These are phyloP conservation scores for Tinea semifulvella DNA, from an alignment of 2,888 invertebrate species.

Conservation along the genomic window DNA sequence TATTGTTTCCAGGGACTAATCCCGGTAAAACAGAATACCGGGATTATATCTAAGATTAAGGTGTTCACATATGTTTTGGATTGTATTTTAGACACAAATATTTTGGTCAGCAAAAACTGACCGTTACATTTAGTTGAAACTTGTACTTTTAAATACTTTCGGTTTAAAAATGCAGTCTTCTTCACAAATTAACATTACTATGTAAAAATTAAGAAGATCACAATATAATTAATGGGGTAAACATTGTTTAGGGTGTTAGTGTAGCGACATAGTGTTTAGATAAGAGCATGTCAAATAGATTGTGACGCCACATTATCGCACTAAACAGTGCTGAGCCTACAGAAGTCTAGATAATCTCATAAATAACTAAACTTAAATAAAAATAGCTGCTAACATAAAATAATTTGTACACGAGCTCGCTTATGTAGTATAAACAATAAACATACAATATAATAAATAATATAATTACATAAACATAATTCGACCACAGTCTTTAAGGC, in stretches of 20 bases:
- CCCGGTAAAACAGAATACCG: no score
- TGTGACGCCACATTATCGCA: no score
- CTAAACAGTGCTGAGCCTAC: no score
- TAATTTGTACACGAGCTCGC: constrained; percentile 61
- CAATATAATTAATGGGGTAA: constrained; percentile 47
- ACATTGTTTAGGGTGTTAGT: no score
- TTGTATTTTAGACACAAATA: no score
- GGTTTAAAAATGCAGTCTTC: constrained; percentile 61
- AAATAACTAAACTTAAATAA: constrained; percentile 53
- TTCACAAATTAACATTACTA: constrained; percentile 10
- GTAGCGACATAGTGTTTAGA: no score
- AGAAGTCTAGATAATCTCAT: constrained; percentile 61
- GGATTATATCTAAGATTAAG: no score
- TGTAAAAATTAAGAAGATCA: constrained; percentile 39
- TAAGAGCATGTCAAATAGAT: no score
- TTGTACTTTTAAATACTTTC: constrained; percentile 37
- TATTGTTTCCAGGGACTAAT: no score
- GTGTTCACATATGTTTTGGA: no score
- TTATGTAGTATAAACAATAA: constrained; percentile 3
- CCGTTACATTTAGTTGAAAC: no score
- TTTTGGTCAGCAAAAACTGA: no score
- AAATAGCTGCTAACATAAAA: constrained; percentile 35
- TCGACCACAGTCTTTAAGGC: constrained; percentile 6
- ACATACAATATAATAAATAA: constrained; percentile 51
- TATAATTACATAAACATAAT: constrained; percentile 40